These are phyloP conservation scores for Drosophila anceps DNA, from an alignment of 2,888 invertebrate genomes.

Conservation along the genomic window DNA sequence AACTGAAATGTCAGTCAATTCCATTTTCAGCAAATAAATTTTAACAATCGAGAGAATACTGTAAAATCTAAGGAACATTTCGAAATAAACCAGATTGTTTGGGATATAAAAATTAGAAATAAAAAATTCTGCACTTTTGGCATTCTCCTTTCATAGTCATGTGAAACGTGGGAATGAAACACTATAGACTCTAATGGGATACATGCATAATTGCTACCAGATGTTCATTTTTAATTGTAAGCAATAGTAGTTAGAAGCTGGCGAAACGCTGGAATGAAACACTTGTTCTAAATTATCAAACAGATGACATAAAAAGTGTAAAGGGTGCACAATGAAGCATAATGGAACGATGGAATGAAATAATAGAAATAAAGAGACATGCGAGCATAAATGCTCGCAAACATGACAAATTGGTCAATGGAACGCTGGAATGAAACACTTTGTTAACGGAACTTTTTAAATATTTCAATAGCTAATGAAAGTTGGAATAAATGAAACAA, in stretches of 20 bases:
- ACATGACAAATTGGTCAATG: background rate
- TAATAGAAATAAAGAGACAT: no score
- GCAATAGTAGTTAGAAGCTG: no score
- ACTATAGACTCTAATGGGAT: background rate
- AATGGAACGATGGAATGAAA: background rate
- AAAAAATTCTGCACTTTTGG: background rate
- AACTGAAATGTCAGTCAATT: slow-evolving; percentile 2
- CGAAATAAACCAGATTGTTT: background rate
- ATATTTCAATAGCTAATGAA: background rate
- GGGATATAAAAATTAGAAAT: background rate
- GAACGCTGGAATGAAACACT: background rate
- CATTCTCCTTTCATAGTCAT: background rate
- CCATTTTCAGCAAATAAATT: background rate
- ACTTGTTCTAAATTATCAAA: background rate
- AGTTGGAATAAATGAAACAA: background rate
- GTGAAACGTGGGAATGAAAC: background rate
- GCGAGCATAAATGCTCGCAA: no score
- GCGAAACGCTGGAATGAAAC: background rate
- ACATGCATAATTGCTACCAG: no score
- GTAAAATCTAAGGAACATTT: background rate
- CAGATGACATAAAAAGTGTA: background rate
- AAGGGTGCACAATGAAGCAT: background rate
- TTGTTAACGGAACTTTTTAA: background rate
- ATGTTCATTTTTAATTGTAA: no score
- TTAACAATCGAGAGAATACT: background rate